Conservation (phyloP, 23 tunicate genomes). For the Phallusia fumigata region DNA sequence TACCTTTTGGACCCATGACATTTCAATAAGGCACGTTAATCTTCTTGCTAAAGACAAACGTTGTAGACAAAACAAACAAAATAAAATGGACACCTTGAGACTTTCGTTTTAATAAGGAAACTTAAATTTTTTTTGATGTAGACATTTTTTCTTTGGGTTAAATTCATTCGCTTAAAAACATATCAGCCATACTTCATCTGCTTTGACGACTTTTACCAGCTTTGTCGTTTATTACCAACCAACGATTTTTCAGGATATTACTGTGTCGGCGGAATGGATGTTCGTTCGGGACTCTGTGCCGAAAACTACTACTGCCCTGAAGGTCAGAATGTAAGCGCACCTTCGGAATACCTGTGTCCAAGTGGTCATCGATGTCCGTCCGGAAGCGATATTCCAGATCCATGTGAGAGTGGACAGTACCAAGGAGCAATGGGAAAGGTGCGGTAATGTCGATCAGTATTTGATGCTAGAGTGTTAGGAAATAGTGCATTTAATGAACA, state of each 20-base stretch:
- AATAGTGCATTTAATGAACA: not conserved
- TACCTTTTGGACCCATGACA: too few species aligned
- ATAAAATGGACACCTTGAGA: too few species aligned
- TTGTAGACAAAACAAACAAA: too few species aligned
- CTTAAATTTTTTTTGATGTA: too few species aligned
- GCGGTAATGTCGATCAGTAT: not conserved
- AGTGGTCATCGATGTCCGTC: constrained; percentile 70
- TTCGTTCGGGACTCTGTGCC: constrained; percentile 48
- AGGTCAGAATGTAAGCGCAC: constrained; percentile 65
- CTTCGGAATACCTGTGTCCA: constrained; percentile 60
- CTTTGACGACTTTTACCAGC: too few species aligned
- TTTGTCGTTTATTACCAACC: too few species aligned
- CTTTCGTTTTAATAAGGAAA: too few species aligned
- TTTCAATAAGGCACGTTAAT: too few species aligned
- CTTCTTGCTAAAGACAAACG: too few species aligned
- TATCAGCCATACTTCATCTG: too few species aligned
- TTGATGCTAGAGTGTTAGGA: not conserved
- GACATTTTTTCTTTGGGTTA: too few species aligned
- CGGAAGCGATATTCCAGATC: constrained; percentile 28
- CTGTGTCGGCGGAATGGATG: constrained; percentile 65
- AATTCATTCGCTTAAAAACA: too few species aligned
- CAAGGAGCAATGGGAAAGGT: constrained; percentile 57
- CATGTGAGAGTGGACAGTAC: constrained; percentile 90
- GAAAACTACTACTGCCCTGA: constrained; percentile 79
- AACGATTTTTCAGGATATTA: constrained; percentile 50